Base-by-base conservation (phyloP, 1,140 invertebrate species). In the Drosophila bipectinata region DNA sequence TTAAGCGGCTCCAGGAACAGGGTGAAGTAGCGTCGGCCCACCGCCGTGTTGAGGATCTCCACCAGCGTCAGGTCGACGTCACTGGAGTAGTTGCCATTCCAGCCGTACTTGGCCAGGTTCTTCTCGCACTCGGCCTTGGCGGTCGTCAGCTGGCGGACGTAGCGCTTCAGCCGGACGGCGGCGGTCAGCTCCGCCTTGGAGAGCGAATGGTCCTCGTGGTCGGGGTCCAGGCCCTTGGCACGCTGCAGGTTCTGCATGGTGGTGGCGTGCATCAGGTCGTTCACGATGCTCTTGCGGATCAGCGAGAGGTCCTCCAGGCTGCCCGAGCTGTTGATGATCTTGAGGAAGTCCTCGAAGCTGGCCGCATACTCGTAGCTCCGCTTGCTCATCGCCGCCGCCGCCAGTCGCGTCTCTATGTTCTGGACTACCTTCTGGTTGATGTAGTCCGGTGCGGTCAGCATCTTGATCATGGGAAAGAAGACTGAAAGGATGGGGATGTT, bases 251-350 rank as follows among this genome's bases (percentile, higher is more conserved):
- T 98, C 92, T 97, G 97, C 59, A 98, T 94, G 2, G 96, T 97
- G 37, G 97, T 98, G 0, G 97, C 97, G 93, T 98, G 97, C 96
- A 98, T 97, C 71, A 98, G 96, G 93, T 98, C 97, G 24, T 95
- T 97, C 1, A 98, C 95, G 69, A 98, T 97, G 80, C 97, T 96
- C 73, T 92, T 95, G 92, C 95, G 93, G 75, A 98, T 96, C 80
- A 96, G 94, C 85, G 97, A 97, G 12, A 98, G 92, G 59, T 96
- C 95, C 84, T 97, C 96, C 49, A 97, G 91, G 92, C 97, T 96
- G 75, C 94, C 94, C 41, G 95, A 96, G 68, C 94, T 95, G 74
- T 97, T 96, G 52, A 98, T 97, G 83, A 97, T 94, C 64, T 96
- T 94, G 45, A 98, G 94, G 90, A 98, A 97, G 69, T 98, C 97